Evolutionary conservation across 2,888 invertebrate genomes (phyloP), one percentile per base, ranked within the genome.

Genomic region (Eupithecia subfuscata): DNA sequence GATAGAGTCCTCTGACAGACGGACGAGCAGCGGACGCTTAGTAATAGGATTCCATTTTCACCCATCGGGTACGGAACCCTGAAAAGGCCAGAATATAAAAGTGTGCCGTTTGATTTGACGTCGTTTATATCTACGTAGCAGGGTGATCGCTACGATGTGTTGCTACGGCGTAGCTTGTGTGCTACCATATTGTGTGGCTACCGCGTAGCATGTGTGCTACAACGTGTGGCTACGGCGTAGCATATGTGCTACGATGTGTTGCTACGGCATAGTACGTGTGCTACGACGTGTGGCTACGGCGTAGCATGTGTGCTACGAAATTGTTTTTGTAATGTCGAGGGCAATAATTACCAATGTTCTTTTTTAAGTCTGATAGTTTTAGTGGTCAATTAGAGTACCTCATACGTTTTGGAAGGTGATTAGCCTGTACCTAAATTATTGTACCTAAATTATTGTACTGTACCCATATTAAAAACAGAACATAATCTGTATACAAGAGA

Each of bases 201-300:
- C 64, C 34, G 34, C 64, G 64, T 64, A 64, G 64, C 30, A 34
- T 18, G 48, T n/a, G 48, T 18, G 64, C 34, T 64, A 34, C 64
- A 3, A 34, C 18, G 18, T 64, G 5, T 64, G 0, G 63, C 64
- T 64, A 64, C 64, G 64, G 34, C 64, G 64, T 64, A 64, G 64
- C 30, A 34, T 34, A 6, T 37, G 37, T 6, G 64, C 34, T 64
- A 34, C 64, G 18, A 34, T 34, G 34, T 64, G 34, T 63, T 5
- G 18, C 18, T 48, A 48, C 48, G 48, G 18, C 48, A 8, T 48
- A 48, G 48, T n/a, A 48, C n/a, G 48, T n/a, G 48, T 18, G 64
- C 34, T 64, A 34, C 64, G 18, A 34, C 18, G 18, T 64, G 1
- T 64, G 2, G 63, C 64, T 64, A 64, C 64, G 64, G 34, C 64